Conservation (phyloP, 2,888 invertebrate species). For the Punctoribates punctum region DNA sequence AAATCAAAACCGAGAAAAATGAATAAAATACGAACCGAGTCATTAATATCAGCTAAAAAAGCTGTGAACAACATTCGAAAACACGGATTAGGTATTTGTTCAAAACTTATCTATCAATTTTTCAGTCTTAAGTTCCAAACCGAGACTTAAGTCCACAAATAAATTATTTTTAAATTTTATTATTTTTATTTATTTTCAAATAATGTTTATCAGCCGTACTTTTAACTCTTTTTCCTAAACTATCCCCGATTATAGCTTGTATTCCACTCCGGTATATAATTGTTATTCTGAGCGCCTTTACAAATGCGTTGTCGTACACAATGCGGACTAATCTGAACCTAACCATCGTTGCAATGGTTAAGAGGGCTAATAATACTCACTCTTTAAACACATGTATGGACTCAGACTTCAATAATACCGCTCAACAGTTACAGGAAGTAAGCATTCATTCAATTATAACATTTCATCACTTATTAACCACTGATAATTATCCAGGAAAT, state of each 20-base stretch:
- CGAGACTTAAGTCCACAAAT: too few relatives aligned
- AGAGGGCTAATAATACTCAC: constrained; percentile 32
- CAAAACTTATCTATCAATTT: neutral
- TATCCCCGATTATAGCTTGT: neutral
- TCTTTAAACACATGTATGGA: neutral
- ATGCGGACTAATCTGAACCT: constrained; percentile 48
- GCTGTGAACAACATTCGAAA: neutral
- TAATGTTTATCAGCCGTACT: too few relatives aligned
- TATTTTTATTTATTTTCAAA: neutral
- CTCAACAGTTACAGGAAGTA: neutral
- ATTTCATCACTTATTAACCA: too few relatives aligned
- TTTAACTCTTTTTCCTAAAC: neutral
- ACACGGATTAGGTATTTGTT: constrained; percentile 22
- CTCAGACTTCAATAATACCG: neutral
- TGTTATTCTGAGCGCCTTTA: constrained; percentile 46
- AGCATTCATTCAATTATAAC: neutral
- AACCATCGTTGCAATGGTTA: constrained; percentile 49
- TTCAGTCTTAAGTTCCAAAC: neutral
- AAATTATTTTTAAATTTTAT: neutral
- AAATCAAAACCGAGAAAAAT: too few relatives aligned
- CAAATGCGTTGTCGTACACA: constrained; percentile 47
- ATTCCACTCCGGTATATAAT: constrained; percentile 48
- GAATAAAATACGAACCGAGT: neutral
- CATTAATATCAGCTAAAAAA: neutral
- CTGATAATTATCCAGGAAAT: too few relatives aligned